These are phyloP conservation scores for Zhuqinia jingwanae DNA, from an alignment of 2,888 invertebrate genomes.

Conservation along the genomic window DNA sequence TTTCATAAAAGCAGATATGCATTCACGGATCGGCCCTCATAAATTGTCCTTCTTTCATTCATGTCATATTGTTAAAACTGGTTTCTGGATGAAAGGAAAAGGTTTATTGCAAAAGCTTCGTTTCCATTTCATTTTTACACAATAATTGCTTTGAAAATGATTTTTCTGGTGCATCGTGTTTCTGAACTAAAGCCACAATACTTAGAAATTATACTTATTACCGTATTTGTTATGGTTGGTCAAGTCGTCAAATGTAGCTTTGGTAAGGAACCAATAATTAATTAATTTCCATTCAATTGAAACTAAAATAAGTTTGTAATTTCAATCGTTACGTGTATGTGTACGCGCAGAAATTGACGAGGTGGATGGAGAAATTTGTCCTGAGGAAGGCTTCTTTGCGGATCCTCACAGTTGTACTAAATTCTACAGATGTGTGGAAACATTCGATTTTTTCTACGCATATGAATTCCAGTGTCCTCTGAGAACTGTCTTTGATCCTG, in stretches of 20 bases:
- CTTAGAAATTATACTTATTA: background rate
- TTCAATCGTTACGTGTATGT: background rate
- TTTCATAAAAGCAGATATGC: background rate
- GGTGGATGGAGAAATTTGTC: conserved; percentile 39
- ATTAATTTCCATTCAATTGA: too few species aligned
- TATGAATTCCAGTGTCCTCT: conserved; percentile 62
- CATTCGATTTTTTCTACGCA: conserved; percentile 39
- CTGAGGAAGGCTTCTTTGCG: conserved; percentile 56
- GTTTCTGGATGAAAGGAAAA: too few species aligned
- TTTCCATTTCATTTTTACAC: too few species aligned
- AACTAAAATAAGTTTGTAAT: too few species aligned
- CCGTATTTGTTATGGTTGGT: background rate
- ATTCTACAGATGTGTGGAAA: conserved; percentile 63
- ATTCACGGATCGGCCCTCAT: background rate
- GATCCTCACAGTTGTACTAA: conserved; percentile 56
- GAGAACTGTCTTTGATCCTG: conserved; percentile 59
- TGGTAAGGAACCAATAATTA: conserved; percentile 7
- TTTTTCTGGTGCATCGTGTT: too few species aligned
- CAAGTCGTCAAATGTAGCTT: conserved; percentile 20
- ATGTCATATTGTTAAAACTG: too few species aligned
- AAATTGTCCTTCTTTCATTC: background rate
- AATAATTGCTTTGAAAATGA: too few species aligned
- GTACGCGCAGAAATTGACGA: background rate
- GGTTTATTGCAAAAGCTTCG: too few species aligned
- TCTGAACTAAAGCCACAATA: too few species aligned